These are phyloP conservation scores for Phyllostomus hastatus DNA, from an alignment of 2,113 vertebrate genomes.

Conservation along the genomic window DNA sequence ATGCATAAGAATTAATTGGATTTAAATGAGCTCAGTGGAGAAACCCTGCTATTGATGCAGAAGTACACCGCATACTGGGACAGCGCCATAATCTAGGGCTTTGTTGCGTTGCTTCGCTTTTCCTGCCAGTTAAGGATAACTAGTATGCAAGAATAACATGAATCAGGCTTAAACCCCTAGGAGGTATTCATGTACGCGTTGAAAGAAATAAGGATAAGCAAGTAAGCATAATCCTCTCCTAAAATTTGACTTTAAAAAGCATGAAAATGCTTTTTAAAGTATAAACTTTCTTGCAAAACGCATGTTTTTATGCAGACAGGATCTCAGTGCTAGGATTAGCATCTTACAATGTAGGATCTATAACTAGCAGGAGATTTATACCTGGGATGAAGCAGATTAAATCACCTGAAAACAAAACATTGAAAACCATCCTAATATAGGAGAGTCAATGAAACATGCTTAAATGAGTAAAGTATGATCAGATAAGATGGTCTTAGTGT, in stretches of 20 bases:
- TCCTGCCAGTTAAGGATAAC: not conserved
- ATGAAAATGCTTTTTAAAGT: not conserved
- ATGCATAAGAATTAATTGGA: slow-evolving; percentile 21
- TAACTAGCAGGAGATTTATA: not conserved
- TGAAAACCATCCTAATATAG: not conserved
- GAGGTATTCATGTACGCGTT: not conserved
- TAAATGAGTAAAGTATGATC: not conserved
- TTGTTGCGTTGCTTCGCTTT: not conserved
- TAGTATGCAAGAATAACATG: not conserved
- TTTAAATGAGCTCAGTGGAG: not conserved
- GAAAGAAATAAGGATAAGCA: not conserved
- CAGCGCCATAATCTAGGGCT: not conserved
- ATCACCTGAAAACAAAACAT: not conserved
- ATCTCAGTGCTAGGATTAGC: not conserved
- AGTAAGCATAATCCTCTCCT: not conserved
- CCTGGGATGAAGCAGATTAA: not conserved
- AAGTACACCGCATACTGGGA: not conserved
- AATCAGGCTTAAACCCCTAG: not conserved
- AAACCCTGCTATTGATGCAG: not conserved
- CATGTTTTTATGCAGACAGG: not conserved
- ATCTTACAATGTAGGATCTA: not conserved
- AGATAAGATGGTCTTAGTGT: not conserved
- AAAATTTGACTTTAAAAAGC: not conserved
- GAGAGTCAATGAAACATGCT: not conserved
- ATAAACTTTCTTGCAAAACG: not conserved